Evolutionary conservation across 2,113 vertebrate species (phyloP), one percentile per base, ranked within the genome.

Genomic region (Anser cygnoides): DNA sequence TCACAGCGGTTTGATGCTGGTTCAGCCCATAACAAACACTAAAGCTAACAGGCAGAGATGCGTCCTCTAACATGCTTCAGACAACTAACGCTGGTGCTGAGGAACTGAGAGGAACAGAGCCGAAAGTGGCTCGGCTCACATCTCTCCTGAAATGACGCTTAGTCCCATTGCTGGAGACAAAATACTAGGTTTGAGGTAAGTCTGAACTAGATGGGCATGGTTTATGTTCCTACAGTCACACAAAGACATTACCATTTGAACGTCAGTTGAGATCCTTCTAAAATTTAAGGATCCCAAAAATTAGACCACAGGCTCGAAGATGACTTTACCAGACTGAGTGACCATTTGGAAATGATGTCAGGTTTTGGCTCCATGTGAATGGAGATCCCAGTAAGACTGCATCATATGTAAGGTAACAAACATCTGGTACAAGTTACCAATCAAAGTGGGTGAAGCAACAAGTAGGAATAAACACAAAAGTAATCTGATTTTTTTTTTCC

Each of bases 401-500:
- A 52, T 57, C 46, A 43, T 3, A 5, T 8, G 28, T 26, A 84
- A 49, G 23, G 37, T 57, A 67, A 78, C 35, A 87, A 61, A 89
- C 10, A 13, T 4, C 22, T 16, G 9, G 57, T 57, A 46, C 39
- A 12, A 10, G 35, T 54, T 54, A 68, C 23, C 39, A 35, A 1
- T 3, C 3, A 79, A 90, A 18, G 37, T 9, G 66, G 44, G 3
- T 72, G 70, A 91, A 93, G 66, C 26, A 87, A 84, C 31, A 89
- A 75, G 37, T 33, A 62, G 79, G 84, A 87, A 92, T 44, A 57
- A 82, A 71, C 39, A 54, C n/a, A 84, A 63, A 57, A 59, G 41
- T 67, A 86, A 59, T 25, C 35, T 66, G 58, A 28, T 76, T 11
- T 11, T 49, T 49, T 21, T 57, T 26, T 41, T 39, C 46, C 3